Percentiles rank a stretch among this genome's conserved stretches.
Evolutionary conservation across 2,113 vertebrate species (phyloP).

Genomic region (Cebus imitator): DNA sequence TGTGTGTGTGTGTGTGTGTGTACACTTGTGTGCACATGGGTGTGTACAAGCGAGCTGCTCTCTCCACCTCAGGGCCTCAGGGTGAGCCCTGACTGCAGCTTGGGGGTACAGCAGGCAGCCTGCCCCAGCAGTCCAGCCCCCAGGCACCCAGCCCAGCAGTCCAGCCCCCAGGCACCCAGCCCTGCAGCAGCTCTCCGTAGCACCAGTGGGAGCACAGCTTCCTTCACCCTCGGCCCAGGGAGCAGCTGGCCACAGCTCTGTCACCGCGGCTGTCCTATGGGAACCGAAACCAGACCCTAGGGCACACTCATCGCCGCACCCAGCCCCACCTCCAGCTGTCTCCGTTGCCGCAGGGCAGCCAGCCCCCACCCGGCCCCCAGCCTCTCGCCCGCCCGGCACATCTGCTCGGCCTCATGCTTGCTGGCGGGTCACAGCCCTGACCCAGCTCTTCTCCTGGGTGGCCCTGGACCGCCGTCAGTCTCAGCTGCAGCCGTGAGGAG

Average conservation of each 20-base stretch:
- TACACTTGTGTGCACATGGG: rapidly evolving
- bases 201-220: slow-evolving; percentile 92
- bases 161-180: neutral
- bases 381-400: slow-evolving; percentile 83
- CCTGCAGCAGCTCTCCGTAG: slow-evolving; percentile 90
- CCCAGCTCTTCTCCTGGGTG: slow-evolving; percentile 89
- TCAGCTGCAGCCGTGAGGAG: slow-evolving; percentile 82
- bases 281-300: slow-evolving; percentile 40
- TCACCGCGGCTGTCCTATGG: slow-evolving; percentile 87
- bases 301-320: neutral
- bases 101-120: neutral
- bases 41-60: neutral
- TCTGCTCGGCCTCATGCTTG: slow-evolving; percentile 87
- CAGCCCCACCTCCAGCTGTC: neutral
- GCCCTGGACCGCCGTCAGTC: slow-evolving; percentile 89
- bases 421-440: slow-evolving; percentile 85
- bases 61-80: neutral
- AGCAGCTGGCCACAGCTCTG: slow-evolving; percentile 87
- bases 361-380: neutral
- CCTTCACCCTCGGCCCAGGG: slow-evolving; percentile 86
- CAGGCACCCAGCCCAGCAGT: slow-evolving; percentile 78
- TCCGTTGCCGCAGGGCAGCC: neutral
- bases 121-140: neutral
- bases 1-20: neutral
- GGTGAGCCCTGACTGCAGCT: neutral